Percentiles rank a stretch among this genome's conserved stretches.
These are phyloP conservation scores for Piprites chloris DNA, from an alignment of 2,113 vertebrate genomes.

Conservation along the genomic window DNA sequence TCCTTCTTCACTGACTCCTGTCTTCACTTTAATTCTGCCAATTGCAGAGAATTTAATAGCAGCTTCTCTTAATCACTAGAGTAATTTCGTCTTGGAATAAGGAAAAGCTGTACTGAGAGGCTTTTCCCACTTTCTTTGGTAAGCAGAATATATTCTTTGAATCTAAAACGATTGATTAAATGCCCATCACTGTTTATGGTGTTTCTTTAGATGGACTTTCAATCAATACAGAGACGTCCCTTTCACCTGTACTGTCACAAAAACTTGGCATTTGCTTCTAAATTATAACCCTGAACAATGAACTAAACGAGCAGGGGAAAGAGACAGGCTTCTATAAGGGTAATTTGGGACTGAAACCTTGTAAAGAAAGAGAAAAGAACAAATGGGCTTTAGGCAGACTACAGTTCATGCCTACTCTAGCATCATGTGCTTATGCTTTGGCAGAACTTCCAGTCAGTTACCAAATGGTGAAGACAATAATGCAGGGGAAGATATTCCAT, in stretches of 20 bases:
- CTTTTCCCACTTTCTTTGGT: neutral
- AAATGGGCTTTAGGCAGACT: neutral
- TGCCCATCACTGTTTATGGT: neutral
- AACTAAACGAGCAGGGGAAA: neutral
- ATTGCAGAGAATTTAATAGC: neutral
- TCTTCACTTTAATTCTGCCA: neutral
- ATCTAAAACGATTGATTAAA: conserved; percentile 19
- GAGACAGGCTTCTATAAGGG: neutral
- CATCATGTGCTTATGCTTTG: neutral
- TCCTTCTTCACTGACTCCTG: neutral
- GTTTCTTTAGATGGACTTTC: neutral
- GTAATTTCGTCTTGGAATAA: neutral
- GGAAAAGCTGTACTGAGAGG: neutral
- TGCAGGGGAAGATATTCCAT: neutral
- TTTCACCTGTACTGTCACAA: neutral
- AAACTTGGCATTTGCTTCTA: conserved; percentile 28
- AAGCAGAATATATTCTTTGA: neutral
- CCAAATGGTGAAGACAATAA: neutral
- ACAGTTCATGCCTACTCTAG: neutral
- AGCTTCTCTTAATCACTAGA: neutral
- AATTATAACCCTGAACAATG: neutral
- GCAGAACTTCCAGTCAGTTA: neutral
- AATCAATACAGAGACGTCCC: neutral
- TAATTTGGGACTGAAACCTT: neutral
- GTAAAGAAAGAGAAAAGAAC: neutral